These are phyloP conservation scores for Patiria pectinifera DNA, from an alignment of 53 echinoderm and acorn worm species.

Conservation along the genomic window DNA sequence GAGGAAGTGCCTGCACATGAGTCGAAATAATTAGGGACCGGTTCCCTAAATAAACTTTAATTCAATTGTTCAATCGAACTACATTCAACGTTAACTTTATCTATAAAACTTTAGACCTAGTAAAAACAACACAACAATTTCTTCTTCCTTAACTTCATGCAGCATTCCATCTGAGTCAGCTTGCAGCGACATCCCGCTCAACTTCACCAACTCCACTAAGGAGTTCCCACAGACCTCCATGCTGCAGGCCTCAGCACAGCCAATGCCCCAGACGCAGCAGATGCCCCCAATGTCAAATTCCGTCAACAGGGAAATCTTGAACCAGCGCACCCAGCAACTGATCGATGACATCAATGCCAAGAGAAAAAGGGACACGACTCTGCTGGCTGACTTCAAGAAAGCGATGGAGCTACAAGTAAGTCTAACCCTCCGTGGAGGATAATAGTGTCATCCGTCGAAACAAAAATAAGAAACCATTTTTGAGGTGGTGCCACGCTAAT, in stretches of 20 bases:
- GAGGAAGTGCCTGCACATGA: too few relatives aligned
- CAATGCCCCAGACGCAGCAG: not conserved
- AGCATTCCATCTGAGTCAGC: slow-evolving; percentile 60
- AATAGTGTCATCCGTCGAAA: too few relatives aligned
- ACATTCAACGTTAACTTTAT: too few relatives aligned
- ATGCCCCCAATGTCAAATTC: not conserved
- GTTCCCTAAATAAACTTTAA: too few relatives aligned
- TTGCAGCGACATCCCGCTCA: not conserved
- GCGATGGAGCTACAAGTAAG: slow-evolving; percentile 81
- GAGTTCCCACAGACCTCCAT: not conserved
- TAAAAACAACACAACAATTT: not conserved
- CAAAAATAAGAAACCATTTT: too few relatives aligned
- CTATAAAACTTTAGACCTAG: too few relatives aligned
- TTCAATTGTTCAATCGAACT: too few relatives aligned
- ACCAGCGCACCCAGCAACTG: slow-evolving; percentile 81
- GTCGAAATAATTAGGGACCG: too few relatives aligned
- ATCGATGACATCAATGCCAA: slow-evolving; percentile 95
- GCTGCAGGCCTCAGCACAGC: not conserved
- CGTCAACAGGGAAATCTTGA: slow-evolving; percentile 77
- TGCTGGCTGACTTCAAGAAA: slow-evolving; percentile 90
- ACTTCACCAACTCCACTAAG: not conserved
- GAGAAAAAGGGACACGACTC: slow-evolving; percentile 85
- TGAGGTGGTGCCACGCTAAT: too few relatives aligned
- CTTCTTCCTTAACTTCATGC: not conserved
- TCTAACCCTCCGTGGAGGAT: too few relatives aligned